A percentile compares a stretch with the other conserved stretches of the same genome.
These are phyloP conservation scores for Liasis olivaceus DNA, from an alignment of 2,797 vertebrate genomes.

Conservation along the genomic window DNA sequence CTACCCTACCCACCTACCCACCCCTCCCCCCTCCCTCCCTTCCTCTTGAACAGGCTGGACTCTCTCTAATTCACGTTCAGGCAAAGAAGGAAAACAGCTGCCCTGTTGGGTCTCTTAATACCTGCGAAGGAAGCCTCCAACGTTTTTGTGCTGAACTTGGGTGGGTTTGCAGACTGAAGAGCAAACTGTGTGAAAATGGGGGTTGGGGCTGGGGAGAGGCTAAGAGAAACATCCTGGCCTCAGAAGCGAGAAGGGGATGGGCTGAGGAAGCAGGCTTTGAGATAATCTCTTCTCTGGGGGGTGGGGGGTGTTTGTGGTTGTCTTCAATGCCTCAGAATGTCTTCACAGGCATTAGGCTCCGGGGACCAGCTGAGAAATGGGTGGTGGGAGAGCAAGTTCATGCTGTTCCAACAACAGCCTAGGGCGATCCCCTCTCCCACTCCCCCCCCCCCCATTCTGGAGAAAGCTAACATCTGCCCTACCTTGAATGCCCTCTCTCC, in stretches of 20 bases:
- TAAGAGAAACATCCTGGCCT: conserved; percentile 79
- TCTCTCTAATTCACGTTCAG: not conserved
- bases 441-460: not conserved
- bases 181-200: conserved; percentile 79
- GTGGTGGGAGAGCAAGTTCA: conserved; percentile 61
- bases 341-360: conserved; percentile 74
- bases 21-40: not conserved
- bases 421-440: not conserved
- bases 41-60: not conserved
- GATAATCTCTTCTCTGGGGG: conserved; percentile 69
- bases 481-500: not conserved
- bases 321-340: conserved; percentile 71
- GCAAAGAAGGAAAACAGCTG: not conserved
- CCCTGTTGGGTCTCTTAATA: not conserved
- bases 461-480: not conserved
- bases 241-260: conserved; percentile 74
- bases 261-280: conserved; percentile 44
- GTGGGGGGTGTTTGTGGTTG: conserved; percentile 62
- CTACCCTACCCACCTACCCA: fast-evolving
- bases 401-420: conserved; percentile 70
- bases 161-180: conserved; percentile 74
- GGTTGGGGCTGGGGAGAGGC: conserved; percentile 72
- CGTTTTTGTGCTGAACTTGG: conserved; percentile 64
- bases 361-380: conserved; percentile 58
- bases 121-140: not conserved